A percentile compares a stretch with the other conserved stretches of the same genome.
phyloP scores from a whole-genome alignment of 2,888 invertebrate genomes.

The Xylota segnis region DNA sequence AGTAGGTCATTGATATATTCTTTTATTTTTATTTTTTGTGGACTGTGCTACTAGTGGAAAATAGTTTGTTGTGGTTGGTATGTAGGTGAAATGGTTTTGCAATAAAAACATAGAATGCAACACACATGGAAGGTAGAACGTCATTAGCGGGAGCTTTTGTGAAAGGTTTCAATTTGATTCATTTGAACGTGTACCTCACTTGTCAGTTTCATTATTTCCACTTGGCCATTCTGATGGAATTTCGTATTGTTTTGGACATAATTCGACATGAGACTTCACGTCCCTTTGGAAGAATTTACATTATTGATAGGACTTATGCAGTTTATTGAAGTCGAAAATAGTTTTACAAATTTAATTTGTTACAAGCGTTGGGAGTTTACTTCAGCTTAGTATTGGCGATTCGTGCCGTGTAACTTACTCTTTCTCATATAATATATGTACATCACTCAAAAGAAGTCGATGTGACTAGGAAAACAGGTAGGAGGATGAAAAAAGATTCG shows the following conservation, averaged over 20 bases:
- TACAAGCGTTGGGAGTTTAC: too few species aligned
- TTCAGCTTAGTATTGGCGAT: too few species aligned
- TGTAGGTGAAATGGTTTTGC: constrained; percentile 45
- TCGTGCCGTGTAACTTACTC: too few species aligned
- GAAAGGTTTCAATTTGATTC: constrained; percentile 20
- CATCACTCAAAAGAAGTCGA: too few species aligned
- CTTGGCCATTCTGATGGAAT: constrained; percentile 4
- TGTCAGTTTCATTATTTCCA: constrained; percentile 27
- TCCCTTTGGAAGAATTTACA: not conserved
- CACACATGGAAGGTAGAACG: constrained; percentile 4
- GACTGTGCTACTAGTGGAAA: constrained; percentile 9
- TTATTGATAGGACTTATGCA: not conserved
- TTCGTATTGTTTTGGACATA: constrained; percentile 23
- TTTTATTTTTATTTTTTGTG: not conserved
- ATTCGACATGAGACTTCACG: not conserved
- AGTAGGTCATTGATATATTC: constrained; percentile 49
- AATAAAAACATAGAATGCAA: not conserved
- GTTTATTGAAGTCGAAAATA: not conserved
- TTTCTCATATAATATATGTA: too few species aligned
- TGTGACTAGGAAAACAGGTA: too few species aligned
- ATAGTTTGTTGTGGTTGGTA: constrained; percentile 51
- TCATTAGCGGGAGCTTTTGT: constrained; percentile 16
- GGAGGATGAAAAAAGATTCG: too few species aligned
- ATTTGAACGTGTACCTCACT: constrained; percentile 14
- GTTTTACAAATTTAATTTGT: too few species aligned